Evolutionary conservation across 2,113 vertebrate species (phyloP), one percentile per base, ranked within the genome.

Genomic region (Hiodon tergisus): DNA sequence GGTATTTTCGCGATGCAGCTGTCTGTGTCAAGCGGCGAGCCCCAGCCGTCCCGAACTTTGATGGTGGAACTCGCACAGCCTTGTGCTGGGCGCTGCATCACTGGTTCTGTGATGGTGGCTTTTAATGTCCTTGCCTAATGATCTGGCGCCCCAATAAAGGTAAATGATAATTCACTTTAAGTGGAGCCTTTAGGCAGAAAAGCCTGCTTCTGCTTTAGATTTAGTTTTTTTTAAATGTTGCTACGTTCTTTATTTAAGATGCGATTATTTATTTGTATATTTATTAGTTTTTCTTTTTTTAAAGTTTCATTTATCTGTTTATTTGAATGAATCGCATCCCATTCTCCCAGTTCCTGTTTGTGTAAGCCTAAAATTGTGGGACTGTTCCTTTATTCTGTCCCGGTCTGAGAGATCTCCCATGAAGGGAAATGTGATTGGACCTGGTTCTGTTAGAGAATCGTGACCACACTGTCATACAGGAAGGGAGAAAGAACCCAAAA

Each of bases 81-180:
- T 81, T 86, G 85, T 79, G 81, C 77, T 72, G 86, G 87, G 87
- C 88, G 87, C 83, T 76, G 83, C 85, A 89, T 89, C 87, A 86
- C 83, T 88, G 88, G 83, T 88, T 88, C 88, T 85, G 86, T 85
- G 85, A 88, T 88, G 87, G 83, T 84, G 87, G 87, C 85, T 90
- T 92, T 91, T 91, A 90, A 92, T 90, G 90, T 88, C 85, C 84
- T 84, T 90, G 90, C 89, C 89, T 91, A 91, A 91, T 91, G 88
- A 91, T 91, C 88, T 92, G 90, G 90, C 89, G 88, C 84, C 80
- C 83, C 82, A 87, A 86, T 80, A 89, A 91, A 91, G 87, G 89
- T 91, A 90, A 90, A 91, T 87, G 86, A 88, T 90, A 87, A 91
- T 91, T 90, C 90, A 87, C 89, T 90, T 91, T 90, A 91, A 90